Evolutionary conservation across 2,888 invertebrate genomes (phyloP).

Genomic region (Nemoura dubitans): DNA sequence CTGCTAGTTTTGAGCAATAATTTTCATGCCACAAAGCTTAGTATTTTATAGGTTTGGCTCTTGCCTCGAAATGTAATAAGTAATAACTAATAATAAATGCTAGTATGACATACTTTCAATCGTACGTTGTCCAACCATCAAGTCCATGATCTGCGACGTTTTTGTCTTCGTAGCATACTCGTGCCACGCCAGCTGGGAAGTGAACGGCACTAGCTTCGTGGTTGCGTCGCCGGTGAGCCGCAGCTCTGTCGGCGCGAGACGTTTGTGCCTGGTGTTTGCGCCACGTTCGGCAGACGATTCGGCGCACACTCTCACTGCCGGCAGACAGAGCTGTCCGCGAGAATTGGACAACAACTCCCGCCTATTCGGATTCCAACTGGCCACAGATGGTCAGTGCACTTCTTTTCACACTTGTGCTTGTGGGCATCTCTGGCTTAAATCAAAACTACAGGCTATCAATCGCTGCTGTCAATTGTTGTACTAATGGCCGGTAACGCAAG

Average conservation of each 20-base stretch:
- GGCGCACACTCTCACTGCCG: not conserved
- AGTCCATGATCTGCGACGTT: constrained; percentile 54
- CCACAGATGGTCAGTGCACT: constrained; percentile 9
- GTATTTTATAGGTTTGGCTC: too few species aligned
- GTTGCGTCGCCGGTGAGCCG: constrained; percentile 79
- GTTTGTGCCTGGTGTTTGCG: constrained; percentile 71
- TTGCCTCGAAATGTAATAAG: too few species aligned
- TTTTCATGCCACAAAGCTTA: too few species aligned
- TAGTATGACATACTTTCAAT: too few species aligned
- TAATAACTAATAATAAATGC: too few species aligned
- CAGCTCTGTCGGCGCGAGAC: constrained; percentile 64
- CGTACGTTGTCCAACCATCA: too few species aligned
- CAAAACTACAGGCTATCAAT: too few species aligned
- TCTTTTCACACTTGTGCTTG: not conserved
- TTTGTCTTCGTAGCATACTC: constrained; percentile 74
- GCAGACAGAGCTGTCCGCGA: constrained; percentile 35
- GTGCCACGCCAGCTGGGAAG: constrained; percentile 90
- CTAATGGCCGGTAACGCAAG: too few species aligned
- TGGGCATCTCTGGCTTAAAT: too few species aligned
- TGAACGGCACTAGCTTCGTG: constrained; percentile 84
- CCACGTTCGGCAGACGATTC: not conserved
- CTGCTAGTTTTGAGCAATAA: too few species aligned
- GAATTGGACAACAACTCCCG: not conserved
- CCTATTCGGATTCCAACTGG: constrained; percentile 25
- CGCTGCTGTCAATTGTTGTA: too few species aligned